Evolutionary conservation across 2,797 vertebrate species (phyloP).

Genomic region (Todus mexicanus): DNA sequence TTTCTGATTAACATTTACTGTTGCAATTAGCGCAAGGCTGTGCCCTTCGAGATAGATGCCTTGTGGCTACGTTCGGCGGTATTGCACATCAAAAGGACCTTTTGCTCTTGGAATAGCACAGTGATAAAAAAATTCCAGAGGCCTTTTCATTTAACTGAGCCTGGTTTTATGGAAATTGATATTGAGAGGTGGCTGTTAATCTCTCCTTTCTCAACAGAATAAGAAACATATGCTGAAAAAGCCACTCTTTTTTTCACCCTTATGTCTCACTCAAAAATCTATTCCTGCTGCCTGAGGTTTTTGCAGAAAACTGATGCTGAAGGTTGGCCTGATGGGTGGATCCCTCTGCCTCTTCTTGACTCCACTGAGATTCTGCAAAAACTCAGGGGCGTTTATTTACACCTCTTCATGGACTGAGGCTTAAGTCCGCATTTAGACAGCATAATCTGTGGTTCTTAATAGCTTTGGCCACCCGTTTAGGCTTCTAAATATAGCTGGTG

Average conservation of each 20-base stretch:
- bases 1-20: conserved; percentile 61
- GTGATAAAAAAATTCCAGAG: neutral
- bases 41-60: conserved; percentile 29
- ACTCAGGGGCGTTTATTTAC: neutral
- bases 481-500: neutral
- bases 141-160: conserved; percentile 20
- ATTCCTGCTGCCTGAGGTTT: neutral
- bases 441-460: conserved; percentile 11
- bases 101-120: conserved; percentile 23
- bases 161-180: neutral
- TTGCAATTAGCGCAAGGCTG: conserved; percentile 30
- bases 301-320: neutral
- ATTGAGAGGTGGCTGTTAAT: conserved; percentile 4
- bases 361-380: neutral
- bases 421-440: neutral
- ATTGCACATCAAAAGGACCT: conserved; percentile 31
- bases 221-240: conserved; percentile 1
- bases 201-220: neutral
- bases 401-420: neutral
- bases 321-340: neutral
- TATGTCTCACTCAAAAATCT: neutral
- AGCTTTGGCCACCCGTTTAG: neutral
- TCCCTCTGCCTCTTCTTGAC: neutral
- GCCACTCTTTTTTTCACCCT: neutral
- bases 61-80: conserved; percentile 24